Percentiles rank a stretch among this genome's conserved stretches.
These are phyloP conservation scores for Cerastis rubricosa DNA, from an alignment of 2,888 invertebrate genomes.

Conservation along the genomic window DNA sequence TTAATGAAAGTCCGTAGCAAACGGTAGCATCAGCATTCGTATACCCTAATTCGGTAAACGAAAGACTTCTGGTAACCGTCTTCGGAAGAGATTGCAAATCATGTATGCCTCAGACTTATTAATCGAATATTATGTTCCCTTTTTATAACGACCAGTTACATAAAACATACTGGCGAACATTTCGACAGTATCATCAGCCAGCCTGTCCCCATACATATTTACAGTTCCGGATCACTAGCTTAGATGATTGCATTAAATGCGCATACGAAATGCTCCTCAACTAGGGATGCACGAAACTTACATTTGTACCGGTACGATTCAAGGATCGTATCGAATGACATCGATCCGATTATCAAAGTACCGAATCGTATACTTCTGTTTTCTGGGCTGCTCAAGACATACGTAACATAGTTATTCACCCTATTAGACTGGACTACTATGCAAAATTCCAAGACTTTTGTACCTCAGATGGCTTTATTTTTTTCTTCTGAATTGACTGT, in stretches of 20 bases:
- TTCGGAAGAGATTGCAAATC: background rate
- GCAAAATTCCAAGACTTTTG: background rate
- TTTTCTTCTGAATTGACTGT: too few relatives aligned
- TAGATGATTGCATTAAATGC: slow-evolving; percentile 83
- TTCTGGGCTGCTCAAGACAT: background rate
- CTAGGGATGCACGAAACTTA: slow-evolving; percentile 8
- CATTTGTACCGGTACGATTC: background rate
- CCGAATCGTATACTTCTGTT: background rate
- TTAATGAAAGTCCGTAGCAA: background rate
- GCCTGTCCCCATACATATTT: slow-evolving; percentile 80
- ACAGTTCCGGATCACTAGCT: slow-evolving; percentile 82
- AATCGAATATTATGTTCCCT: background rate
- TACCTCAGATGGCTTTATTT: background rate
- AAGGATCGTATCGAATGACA: background rate
- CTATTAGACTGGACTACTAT: background rate
- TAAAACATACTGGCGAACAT: slow-evolving; percentile 23
- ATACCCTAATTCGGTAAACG: background rate
- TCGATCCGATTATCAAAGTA: background rate
- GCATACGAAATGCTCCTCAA: slow-evolving; percentile 76
- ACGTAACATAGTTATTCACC: background rate
- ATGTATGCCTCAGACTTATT: background rate
- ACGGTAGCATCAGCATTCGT: background rate
- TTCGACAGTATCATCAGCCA: slow-evolving; percentile 35
- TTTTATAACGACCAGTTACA: background rate
- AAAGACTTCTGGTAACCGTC: background rate